Base-by-base conservation (phyloP, 92 coral and sea anemone species). In the Micromussa lordhowensis region DNA sequence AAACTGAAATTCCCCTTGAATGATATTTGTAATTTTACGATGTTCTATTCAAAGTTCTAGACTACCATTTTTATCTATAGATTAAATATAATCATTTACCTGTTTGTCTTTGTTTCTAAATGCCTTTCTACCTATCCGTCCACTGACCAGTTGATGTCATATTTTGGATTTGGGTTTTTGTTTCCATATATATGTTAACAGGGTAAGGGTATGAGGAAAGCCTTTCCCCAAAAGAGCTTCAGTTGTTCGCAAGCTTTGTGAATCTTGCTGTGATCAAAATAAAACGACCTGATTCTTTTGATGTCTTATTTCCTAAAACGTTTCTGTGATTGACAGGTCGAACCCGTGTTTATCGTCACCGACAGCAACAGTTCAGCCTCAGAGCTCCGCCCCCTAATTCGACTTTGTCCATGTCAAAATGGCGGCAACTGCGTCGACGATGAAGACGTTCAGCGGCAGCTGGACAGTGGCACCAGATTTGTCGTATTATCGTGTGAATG, bases 321-420 rank as follows among this genome's bases (percentile, higher is more conserved):
- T 61, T 61, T 61, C 36, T 68, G 24, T 76, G 59, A 69, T 85
- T 28, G 36, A 28, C 71, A 95, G 98, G 82, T 93, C 49, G 89
- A 95, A 14, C 86, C 91, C 2, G 86, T 84, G 29, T 90, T 95
- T 85, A 82, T 81, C 32, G 98, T 91, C 5, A 93, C 92, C 17
- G 94, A 92, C 88, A 68, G 78, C 84, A 88, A 87, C 79, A 86
- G 81, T 57, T 79, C 93, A 1, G 85, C 95, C 35, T 75, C 96
- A 48, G 84, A 91, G 85, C 87, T 92, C 81, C 80, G 86, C 61
- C 98, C 96, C 17, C 74, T 59, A 29, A 72, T 95, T 61, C 80
- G 85, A 29, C 79, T 95, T 24, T 95, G 98, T 68, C 92, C 96
- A 13, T 95, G 98, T 63, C 80, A 92, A 66, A 84, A 92, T 88